Evolutionary conservation across 2,888 invertebrate genomes (phyloP), one percentile per base, ranked within the genome.

Genomic region (Drosophila colorata): DNA sequence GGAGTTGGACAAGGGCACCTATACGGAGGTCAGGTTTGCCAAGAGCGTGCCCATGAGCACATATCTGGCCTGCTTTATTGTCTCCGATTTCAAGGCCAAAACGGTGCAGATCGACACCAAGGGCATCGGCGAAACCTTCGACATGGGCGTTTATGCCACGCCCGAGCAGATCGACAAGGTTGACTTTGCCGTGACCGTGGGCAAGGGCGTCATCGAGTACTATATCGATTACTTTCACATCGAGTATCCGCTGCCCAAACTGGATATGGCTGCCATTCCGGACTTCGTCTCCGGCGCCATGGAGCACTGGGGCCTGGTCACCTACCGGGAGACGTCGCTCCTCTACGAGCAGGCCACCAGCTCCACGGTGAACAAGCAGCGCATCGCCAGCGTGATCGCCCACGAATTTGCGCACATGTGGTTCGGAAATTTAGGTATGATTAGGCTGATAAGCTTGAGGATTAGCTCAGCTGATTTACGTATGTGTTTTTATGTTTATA

Each of bases 331-430:
- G 93, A 95, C 96, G 0, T 94, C 95, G 51, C 94, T 99, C 57
- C 94, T 99, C 0, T 97, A 96, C 79, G 96, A 97, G 78, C 92
- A 93, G 7, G 91, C 92, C 0, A 94, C 95, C 2, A 96, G 97
- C 46, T 97, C 98, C 0, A 94, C 96, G 0, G 91, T 92, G 8
- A 96, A 97, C 88, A 95, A 96, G 90, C 95, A 97, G 84, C 93
- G 94, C 73, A 95, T 98, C 1, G 96, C 96, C 9, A 94, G 94
- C 53, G 97, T 98, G 0, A 95, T 99, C 20, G 96, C 97, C 0
- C 99, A 99, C 90, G 99, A 99, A 91, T 93, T 98, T 60, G 98
- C 98, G 0, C 98, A 99, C 90, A 98, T 98, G 96, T 97, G 97
- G 97, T 97, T 97, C 90, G 97, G 97, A 56, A 97, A 97, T 92